Percentiles rank a stretch among this genome's conserved stretches.
Evolutionary conservation across 2,113 vertebrate species (phyloP).

Genomic region (Cercocebus atys): DNA sequence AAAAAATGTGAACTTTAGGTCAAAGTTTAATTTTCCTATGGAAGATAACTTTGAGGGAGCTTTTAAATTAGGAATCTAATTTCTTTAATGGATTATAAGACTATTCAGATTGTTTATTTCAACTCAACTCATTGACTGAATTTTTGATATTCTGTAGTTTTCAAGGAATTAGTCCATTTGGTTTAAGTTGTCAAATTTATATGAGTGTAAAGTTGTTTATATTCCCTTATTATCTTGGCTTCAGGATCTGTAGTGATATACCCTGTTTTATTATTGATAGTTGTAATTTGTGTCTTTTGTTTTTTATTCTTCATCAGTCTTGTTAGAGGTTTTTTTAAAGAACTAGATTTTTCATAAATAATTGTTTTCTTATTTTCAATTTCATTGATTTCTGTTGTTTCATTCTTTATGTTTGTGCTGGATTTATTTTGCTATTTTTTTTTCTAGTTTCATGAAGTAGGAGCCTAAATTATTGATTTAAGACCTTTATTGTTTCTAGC

Average conservation of each 20-base stretch:
- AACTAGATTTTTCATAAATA: neutral
- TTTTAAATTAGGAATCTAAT: constrained; percentile 5
- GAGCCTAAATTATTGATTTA: neutral
- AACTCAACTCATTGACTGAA: neutral
- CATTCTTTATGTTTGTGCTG: neutral
- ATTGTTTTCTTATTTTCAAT: neutral
- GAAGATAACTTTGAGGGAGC: neutral
- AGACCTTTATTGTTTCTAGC: neutral
- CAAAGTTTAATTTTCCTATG: neutral
- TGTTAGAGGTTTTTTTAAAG: neutral
- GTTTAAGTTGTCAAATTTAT: neutral
- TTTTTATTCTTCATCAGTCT: neutral
- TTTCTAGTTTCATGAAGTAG: neutral
- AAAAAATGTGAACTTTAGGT: neutral
- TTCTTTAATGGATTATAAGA: neutral
- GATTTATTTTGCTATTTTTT: constrained; percentile 26
- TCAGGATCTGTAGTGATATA: neutral
- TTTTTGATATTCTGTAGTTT: neutral
- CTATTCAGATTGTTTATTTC: neutral
- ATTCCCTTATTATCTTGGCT: neutral
- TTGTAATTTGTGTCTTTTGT: neutral
- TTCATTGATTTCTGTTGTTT: neutral
- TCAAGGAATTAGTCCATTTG: neutral
- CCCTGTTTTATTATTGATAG: neutral
- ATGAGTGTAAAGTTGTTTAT: neutral